These are phyloP conservation scores for Lissocephala sabroskyi DNA, from an alignment of 2,888 invertebrate genomes.

Conservation along the genomic window DNA sequence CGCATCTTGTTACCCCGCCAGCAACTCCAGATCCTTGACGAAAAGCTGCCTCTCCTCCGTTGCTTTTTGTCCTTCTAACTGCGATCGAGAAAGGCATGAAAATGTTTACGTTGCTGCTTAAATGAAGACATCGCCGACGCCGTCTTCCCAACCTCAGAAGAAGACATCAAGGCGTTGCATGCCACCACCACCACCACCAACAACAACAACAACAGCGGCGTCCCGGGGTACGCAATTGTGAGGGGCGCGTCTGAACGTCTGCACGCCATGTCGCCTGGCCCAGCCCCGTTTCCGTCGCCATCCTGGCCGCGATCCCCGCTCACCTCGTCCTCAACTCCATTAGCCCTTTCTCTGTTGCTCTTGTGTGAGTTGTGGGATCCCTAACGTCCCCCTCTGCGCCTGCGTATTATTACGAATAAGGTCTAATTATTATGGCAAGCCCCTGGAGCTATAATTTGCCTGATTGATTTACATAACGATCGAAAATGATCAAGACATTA, in stretches of 20 bases:
- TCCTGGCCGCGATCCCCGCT: too few species aligned
- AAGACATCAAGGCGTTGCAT: constrained; percentile 61
- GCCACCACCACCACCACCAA: constrained; percentile 37
- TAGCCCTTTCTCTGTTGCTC: constrained; percentile 7
- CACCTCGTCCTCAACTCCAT: too few species aligned
- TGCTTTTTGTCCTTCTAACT: constrained; percentile 13
- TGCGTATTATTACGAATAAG: constrained; percentile 68
- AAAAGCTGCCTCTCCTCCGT: constrained; percentile 31
- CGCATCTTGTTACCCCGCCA: constrained; percentile 64
- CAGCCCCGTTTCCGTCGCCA: constrained; percentile 6
- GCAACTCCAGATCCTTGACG: constrained; percentile 31
- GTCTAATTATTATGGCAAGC: constrained; percentile 71
- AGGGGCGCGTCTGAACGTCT: constrained; percentile 59
- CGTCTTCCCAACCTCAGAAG: constrained; percentile 23
- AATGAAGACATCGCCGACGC: constrained; percentile 61
- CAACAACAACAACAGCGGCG: not conserved
- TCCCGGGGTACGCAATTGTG: too few species aligned
- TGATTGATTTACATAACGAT: constrained; percentile 73
- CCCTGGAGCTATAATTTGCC: constrained; percentile 72
- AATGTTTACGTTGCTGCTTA: constrained; percentile 69
- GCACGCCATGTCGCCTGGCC: constrained; percentile 52
- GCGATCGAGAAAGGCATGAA: constrained; percentile 61
- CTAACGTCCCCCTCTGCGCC: constrained; percentile 5
- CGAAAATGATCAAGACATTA: constrained; percentile 73
- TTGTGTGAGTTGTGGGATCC: too few species aligned